These are phyloP conservation scores for Isaurus tuberculatus DNA, from an alignment of 92 coral and sea anemone genomes.

Conservation along the genomic window DNA sequence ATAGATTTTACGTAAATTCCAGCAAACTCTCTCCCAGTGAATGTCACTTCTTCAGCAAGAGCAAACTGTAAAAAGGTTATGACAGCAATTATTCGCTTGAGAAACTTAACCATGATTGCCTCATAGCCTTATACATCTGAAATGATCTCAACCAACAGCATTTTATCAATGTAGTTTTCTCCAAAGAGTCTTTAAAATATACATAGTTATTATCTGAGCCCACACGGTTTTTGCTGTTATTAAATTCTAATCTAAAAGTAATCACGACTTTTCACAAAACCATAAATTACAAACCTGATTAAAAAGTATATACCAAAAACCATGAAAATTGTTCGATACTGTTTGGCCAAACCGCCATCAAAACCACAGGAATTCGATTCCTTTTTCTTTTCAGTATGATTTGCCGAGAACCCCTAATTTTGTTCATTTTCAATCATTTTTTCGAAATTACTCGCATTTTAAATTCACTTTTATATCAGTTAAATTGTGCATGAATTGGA, in stretches of 20 bases:
- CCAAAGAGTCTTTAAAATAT: background rate
- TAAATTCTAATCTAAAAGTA: background rate
- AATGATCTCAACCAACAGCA: background rate
- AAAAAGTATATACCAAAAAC: background rate
- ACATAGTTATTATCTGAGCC: background rate
- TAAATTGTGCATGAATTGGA: background rate
- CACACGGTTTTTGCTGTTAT: background rate
- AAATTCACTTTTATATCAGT: background rate
- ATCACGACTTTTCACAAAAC: background rate
- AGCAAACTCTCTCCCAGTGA: slow-evolving; percentile 62
- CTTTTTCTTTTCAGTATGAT: background rate
- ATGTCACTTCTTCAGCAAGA: slow-evolving; percentile 49
- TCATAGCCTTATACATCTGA: background rate
- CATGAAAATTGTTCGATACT: background rate
- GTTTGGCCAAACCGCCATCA: background rate
- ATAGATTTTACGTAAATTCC: slow-evolving; percentile 41
- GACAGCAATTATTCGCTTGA: background rate
- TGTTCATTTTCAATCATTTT: background rate
- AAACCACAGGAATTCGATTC: background rate
- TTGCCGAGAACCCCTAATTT: background rate
- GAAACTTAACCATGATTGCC: background rate
- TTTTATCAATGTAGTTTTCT: background rate
- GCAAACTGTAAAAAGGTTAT: background rate
- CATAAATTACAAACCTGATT: background rate
- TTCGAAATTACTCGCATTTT: too few species aligned